A percentile compares a stretch with the other conserved stretches of the same genome.
Evolutionary conservation across 2,113 vertebrate species (phyloP).

Genomic region (Platycercus adscitus): DNA sequence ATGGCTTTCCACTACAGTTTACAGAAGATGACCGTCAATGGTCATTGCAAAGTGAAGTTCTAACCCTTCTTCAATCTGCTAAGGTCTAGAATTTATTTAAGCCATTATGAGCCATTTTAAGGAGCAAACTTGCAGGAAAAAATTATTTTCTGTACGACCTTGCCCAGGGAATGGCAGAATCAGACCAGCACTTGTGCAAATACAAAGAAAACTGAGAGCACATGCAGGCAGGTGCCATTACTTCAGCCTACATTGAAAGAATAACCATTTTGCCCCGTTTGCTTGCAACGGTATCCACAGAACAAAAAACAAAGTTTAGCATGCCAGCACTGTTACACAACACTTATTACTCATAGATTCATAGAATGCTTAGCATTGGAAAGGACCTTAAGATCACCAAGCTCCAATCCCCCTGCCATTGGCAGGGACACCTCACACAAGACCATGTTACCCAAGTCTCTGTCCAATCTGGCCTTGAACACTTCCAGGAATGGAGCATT

Average conservation of each 20-base stretch:
- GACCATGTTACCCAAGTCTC: no score
- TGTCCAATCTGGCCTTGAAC: no score
- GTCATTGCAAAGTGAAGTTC: background rate
- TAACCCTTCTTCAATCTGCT: background rate
- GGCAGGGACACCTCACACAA: no score
- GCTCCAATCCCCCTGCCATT: background rate
- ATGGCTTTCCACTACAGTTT: background rate
- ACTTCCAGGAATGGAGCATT: no score
- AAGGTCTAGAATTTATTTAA: background rate
- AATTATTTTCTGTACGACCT: background rate
- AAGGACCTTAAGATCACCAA: background rate
- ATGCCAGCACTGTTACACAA: background rate
- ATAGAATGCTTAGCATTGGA: background rate
- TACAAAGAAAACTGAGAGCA: background rate
- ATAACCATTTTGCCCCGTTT: background rate
- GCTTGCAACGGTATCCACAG: background rate
- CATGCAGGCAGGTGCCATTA: background rate
- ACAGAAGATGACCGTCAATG: background rate
- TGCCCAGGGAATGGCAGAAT: background rate
- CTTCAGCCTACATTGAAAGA: background rate
- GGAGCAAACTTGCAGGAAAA: background rate
- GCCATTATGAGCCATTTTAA: background rate
- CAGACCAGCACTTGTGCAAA: background rate
- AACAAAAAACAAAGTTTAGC: background rate
- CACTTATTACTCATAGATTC: background rate